Evolutionary conservation across 2,797 vertebrate genomes (phyloP).

Genomic region (Hipposideros larvatus): DNA sequence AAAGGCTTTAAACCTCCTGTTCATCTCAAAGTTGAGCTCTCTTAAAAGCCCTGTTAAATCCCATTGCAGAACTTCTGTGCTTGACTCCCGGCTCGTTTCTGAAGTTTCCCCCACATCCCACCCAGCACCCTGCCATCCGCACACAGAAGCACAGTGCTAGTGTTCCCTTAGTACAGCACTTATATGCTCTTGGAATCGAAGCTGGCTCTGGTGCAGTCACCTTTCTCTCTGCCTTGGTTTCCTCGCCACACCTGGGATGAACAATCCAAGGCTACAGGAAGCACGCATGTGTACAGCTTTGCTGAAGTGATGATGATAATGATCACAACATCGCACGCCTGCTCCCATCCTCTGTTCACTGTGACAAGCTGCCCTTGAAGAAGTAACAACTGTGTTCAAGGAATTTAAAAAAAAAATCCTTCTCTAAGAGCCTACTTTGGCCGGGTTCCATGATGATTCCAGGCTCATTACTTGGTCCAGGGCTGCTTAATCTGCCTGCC

Average conservation of each 20-base stretch:
- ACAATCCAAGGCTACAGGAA: not conserved
- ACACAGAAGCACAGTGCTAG: not conserved
- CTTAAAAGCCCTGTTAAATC: conserved; percentile 63
- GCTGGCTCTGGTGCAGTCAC: not conserved
- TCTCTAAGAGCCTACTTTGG: too few relatives aligned
- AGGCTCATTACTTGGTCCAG: not conserved
- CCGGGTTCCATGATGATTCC: too few relatives aligned
- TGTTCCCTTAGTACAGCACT: not conserved
- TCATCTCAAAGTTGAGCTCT: conserved; percentile 78
- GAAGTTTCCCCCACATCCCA: not conserved
- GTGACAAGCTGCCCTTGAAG: not conserved
- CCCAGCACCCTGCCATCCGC: not conserved
- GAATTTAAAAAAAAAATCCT: not conserved
- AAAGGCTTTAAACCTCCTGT: conserved; percentile 79
- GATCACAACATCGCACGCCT: not conserved
- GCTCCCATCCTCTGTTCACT: not conserved
- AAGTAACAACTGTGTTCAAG: not conserved
- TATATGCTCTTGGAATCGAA: not conserved
- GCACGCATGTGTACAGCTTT: not conserved
- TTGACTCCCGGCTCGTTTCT: conserved; percentile 55
- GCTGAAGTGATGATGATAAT: not conserved
- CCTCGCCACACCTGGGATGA: not conserved
- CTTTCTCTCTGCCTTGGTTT: not conserved
- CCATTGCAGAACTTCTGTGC: conserved; percentile 73
- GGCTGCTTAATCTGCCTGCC: not conserved